Conservation (phyloP, 2,888 invertebrate species). For the Acheta domesticus region DNA sequence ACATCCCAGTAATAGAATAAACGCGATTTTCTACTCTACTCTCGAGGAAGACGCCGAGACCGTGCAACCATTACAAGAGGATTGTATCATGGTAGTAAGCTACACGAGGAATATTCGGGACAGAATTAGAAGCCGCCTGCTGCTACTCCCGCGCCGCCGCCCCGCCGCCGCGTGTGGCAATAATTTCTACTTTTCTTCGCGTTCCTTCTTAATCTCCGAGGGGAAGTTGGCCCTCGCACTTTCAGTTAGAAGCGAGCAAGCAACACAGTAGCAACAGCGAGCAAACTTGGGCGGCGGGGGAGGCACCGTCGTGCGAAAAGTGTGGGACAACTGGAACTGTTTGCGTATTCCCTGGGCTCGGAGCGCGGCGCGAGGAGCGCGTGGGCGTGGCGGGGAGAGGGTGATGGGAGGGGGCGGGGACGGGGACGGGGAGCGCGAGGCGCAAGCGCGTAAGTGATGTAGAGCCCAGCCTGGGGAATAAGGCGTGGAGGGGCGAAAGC, state of each 20-base stretch:
- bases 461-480: not conserved
- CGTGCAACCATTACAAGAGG: no score
- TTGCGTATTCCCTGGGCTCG: not conserved
- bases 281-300: not conserved
- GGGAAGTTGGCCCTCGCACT: not conserved
- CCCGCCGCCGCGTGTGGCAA: not conserved
- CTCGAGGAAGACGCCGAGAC: no score
- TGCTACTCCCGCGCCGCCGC: no score
- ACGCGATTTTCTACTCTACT: no score
- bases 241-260: not conserved
- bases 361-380: not conserved
- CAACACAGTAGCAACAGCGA: no score
- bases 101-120: no score
- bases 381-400: not conserved
- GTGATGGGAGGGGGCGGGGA: not conserved
- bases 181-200: not conserved
- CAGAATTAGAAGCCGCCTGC: no score
- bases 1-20: no score
- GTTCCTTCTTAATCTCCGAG: constrained; percentile 6
- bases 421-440: not conserved
- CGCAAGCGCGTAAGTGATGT: not conserved
- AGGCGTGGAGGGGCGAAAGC: not conserved
- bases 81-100: no score
- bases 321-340: not conserved
- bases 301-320: not conserved